phyloP scores from a whole-genome alignment of 2,113 vertebrate species.

The Anguilla japonica region DNA sequence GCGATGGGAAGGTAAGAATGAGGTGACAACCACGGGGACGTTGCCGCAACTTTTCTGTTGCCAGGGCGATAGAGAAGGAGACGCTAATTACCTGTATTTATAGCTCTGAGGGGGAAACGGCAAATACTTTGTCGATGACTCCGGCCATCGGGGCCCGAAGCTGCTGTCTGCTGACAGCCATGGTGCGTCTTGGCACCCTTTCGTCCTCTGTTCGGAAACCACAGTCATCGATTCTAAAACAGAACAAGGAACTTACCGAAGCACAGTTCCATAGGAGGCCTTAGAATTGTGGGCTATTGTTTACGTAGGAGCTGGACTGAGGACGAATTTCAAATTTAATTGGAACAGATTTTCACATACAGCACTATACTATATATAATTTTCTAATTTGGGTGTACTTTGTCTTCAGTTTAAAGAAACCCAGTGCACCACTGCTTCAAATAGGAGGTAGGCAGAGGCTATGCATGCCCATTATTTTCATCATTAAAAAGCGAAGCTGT shows the following conservation, averaged over 20 bases:
- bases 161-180: conserved; percentile 26
- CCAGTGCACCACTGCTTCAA: not conserved
- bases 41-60: conserved; percentile 44
- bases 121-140: conserved; percentile 63
- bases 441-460: not conserved
- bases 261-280: conserved; percentile 2
- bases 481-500: not conserved
- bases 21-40: conserved; percentile 55
- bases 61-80: conserved; percentile 33
- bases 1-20: conserved; percentile 49
- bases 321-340: conserved; percentile 1
- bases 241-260: conserved; percentile 21
- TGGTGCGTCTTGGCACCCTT: conserved; percentile 59
- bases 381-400: not conserved
- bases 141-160: not conserved
- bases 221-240: conserved; percentile 37
- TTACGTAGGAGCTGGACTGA: not conserved
- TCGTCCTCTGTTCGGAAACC: conserved; percentile 47
- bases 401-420: conserved; percentile 3
- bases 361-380: not conserved
- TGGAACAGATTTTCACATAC: not conserved
- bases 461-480: not conserved
- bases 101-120: conserved; percentile 61
- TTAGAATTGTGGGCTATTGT: not conserved
- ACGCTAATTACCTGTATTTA: conserved; percentile 71